Conservation (phyloP, 2,888 invertebrate species). For the Desoria tigrina region DNA sequence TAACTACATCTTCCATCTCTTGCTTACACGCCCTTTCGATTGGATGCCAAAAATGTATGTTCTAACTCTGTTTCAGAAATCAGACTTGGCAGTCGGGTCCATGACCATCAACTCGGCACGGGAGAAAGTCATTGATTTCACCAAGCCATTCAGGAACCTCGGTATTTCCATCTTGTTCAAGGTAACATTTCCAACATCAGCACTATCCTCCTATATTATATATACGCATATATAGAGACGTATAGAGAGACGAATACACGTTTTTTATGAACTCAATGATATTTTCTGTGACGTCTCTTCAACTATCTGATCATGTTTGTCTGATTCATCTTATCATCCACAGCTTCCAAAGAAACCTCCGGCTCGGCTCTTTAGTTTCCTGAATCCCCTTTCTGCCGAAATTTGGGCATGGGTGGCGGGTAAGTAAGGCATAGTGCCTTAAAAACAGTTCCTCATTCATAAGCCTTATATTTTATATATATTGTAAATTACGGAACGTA, state of each 20-base stretch:
- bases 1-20: no score
- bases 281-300: not conserved
- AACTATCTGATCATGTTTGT: conserved; percentile 10
- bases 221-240: not conserved
- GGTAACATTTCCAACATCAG: conserved; percentile 33
- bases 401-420: conserved; percentile 79
- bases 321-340: conserved; percentile 28
- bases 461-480: not conserved
- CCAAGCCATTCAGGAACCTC: conserved; percentile 97
- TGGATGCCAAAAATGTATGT: conserved; percentile 25
- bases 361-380: conserved; percentile 88
- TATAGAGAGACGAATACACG: no score
- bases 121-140: conserved; percentile 88
- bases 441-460: not conserved
- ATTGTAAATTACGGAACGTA: no score
- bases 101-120: conserved; percentile 95
- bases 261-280: conserved; percentile 1
- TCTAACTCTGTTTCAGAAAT: conserved; percentile 67
- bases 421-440: conserved; percentile 24
- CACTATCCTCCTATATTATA: not conserved
- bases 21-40: conserved; percentile 14
- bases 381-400: conserved; percentile 92
- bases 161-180: conserved; percentile 90
- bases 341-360: conserved; percentile 88
- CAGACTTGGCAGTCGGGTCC: conserved; percentile 92